phyloP scores from a whole-genome alignment of 2,888 invertebrate species.

The Oscheius myriophilus region DNA sequence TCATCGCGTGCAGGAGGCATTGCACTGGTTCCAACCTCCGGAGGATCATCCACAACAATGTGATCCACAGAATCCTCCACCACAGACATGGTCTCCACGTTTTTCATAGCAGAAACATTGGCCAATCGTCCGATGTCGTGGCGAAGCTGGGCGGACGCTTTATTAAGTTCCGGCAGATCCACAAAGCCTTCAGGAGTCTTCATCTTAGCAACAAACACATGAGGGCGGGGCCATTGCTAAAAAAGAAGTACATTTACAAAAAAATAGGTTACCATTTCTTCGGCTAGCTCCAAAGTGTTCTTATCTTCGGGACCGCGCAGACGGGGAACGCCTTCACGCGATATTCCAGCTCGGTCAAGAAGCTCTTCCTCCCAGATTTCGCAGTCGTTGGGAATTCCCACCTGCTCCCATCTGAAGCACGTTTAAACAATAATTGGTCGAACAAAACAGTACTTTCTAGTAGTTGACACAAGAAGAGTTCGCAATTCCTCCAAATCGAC shows the following conservation, averaged over 20 bases:
- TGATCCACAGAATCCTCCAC: not conserved
- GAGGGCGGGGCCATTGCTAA: slow-evolving; percentile 48
- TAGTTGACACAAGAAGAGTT: slow-evolving; percentile 35
- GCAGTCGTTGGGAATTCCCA: slow-evolving; percentile 37
- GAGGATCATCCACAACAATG: not conserved
- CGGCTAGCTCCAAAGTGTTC: slow-evolving; percentile 47
- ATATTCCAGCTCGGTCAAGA: slow-evolving; percentile 46
- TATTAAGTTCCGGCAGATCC: slow-evolving; percentile 24
- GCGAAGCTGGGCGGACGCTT: slow-evolving; percentile 12
- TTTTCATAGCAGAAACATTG: not conserved
- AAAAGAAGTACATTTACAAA: not conserved
- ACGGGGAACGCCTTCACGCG: slow-evolving; percentile 36
- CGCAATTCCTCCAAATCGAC: slow-evolving; percentile 52
- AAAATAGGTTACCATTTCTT: slow-evolving; percentile 27
- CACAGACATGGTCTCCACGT: not conserved
- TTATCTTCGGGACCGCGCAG: slow-evolving; percentile 27
- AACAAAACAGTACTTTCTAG: slow-evolving; percentile 33
- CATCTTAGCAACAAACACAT: slow-evolving; percentile 45
- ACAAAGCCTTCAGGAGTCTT: slow-evolving; percentile 37
- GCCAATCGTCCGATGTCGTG: not conserved
- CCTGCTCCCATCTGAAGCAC: slow-evolving; percentile 34
- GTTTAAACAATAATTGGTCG: not conserved
- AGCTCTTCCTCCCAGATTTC: slow-evolving; percentile 59
- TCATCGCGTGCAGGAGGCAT: too few species aligned
- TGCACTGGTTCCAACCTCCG: not conserved